Base-by-base conservation (phyloP, 1,140 invertebrate genomes). In the Acyrthosiphon pisum region DNA sequence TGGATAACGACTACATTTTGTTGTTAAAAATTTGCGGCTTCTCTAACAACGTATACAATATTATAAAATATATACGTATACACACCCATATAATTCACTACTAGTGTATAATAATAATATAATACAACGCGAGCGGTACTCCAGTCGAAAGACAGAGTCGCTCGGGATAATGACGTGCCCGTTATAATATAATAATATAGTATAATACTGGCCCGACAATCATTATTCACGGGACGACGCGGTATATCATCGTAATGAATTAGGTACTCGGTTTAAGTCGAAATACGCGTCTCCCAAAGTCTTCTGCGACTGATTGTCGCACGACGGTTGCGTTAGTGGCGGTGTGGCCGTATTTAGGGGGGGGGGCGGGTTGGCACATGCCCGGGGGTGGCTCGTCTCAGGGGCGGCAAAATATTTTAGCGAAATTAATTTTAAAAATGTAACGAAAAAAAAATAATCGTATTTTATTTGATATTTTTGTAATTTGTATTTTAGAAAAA, bases 21-120 rank as follows among this genome's bases (percentile, higher is more conserved):
- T 48, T 48, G 86, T 87, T 87, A 46, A 87, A 87, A 87, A 87
- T 87, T 87, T 87, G 46, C 44, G 11, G 30, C 46, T 48, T 87
- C 23, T 46, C 9, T 6, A 18, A n/a, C 60, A 76, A 76, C 30
- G 7, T 18, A 68, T 6, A 1, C n/a, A n/a, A n/a, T 30, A 30
- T 8, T 84, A 44, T 86, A 86, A 83, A 41, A 44, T 84, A 84
- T 23, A 84, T 84, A 44, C 9, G 4, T 30, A 44, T 50, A 50
- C 86, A 35, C 44, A 30, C 86, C 46, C 30, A 35, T 35, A 50
- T 48, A 88, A 48, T 88, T 88, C 50, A 88, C 46, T 44, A 46
- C 44, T 37, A 9, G 23, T 26, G 44, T n/a, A 41, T 37, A 26
- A 86, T 20, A 14, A 35, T 35, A 18, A 76, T 76, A 76, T 76